Evolutionary conservation across 2,113 vertebrate species (phyloP).

Genomic region (Lasiurus borealis): DNA sequence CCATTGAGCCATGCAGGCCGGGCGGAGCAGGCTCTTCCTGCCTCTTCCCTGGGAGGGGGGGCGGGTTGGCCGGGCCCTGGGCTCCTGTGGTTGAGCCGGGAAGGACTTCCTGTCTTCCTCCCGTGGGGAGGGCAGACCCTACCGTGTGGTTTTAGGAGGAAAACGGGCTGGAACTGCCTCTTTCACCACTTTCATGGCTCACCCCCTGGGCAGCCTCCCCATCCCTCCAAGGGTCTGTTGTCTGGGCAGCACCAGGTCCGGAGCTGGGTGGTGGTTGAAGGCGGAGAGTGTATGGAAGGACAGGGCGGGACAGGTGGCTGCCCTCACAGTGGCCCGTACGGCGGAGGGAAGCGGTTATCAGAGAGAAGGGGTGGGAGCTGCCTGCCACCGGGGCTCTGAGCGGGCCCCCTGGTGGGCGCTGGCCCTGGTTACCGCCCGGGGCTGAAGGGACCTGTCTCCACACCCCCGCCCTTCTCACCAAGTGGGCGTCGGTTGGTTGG

Average conservation of each 20-base stretch:
- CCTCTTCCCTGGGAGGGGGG: not conserved
- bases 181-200: not conserved
- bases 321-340: no score
- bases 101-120: not conserved
- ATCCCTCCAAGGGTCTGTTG: no score
- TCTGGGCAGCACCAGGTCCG: not conserved
- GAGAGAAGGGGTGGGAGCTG: not conserved
- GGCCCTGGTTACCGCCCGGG: not conserved
- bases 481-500: no score
- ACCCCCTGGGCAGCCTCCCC: not conserved
- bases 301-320: not conserved
- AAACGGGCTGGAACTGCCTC: not conserved
- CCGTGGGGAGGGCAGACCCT: not conserved
- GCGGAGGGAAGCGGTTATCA: no score
- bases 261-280: not conserved
- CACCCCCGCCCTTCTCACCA: no score
- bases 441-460: rapidly evolving
- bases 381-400: rapidly evolving
- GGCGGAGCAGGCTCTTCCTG: not conserved
- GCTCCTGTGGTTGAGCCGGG: not conserved
- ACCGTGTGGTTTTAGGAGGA: not conserved
- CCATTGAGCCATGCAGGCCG: no score
- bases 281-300: not conserved
- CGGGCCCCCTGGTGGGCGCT: rapidly evolving
- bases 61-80: no score